Base-by-base conservation (phyloP, 2,888 invertebrate species). In the Sarcophaga carnaria region DNA sequence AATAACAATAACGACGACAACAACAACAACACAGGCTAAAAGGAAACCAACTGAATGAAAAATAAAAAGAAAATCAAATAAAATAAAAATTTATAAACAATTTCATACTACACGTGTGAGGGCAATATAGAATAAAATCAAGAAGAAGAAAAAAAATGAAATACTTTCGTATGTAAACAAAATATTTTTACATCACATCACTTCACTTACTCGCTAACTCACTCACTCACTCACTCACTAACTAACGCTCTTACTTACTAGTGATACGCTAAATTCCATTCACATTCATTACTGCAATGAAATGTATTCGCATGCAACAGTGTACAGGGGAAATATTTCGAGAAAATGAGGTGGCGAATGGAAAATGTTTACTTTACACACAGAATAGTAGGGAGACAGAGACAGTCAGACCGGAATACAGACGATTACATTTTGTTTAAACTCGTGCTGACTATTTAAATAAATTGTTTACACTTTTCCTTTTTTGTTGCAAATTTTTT, bases 401-500 rank as follows among this genome's bases (percentile, higher is more conserved):
- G 66, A 76, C 66, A 22, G 12, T 10, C 69, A 20, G 14, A 45
- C 37, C 11, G 10, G 10, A 37, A 37, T 37, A 37, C 37, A 37
- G 2, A 37, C 8, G 37, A 37, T 54, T 54, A 54, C 54, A 69
- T 69, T 69, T 69, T 20, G 14, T 49, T 69, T 2, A 20, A 2
- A 14, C 69, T 69, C 47, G 69, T 69, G 69, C 47, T 67, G 45
- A 47, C 67, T 69, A 69, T 69, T 69, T 69, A 47, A 12, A 47
- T 25, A 60, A 59, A 60, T 20, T 47, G 60, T 69, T 69, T 78
- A 62, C 22, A 78, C 25, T 60, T 69, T 45, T 64, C 25, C 27
- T 22, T 64, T 64, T 22, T 20, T 62, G 3, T 22, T 76, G 54
- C 17, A 14, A 14, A 17, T 54, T 54, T 54, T 54, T 14, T 22